phyloP scores from a whole-genome alignment of 2,888 invertebrate genomes.

The Apotomis betuletana region DNA sequence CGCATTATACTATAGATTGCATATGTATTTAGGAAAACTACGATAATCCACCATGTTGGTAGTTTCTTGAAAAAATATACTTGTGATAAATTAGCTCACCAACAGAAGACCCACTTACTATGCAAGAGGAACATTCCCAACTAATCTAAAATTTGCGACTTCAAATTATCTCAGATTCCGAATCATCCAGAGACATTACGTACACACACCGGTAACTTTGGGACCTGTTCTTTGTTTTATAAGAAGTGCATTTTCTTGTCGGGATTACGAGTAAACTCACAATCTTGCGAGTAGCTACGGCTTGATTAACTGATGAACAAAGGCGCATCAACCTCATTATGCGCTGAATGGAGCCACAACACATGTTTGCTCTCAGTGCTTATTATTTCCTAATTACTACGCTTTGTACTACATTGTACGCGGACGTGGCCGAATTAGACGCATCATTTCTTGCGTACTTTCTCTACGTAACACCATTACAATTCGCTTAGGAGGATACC shows the following conservation, averaged over 20 bases:
- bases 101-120: background rate
- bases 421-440: constrained; percentile 51
- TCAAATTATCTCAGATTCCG: too few relatives aligned
- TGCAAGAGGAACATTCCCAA: background rate
- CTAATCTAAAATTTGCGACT: too few relatives aligned
- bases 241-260: constrained; percentile 17
- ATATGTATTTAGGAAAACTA: background rate
- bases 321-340: constrained; percentile 44
- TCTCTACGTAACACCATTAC: constrained; percentile 54
- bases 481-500: constrained; percentile 46
- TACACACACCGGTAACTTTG: too few relatives aligned
- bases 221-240: background rate
- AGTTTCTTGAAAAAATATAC: too few relatives aligned
- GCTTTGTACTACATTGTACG: constrained; percentile 51
- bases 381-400: constrained; percentile 62
- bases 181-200: too few relatives aligned
- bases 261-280: constrained; percentile 14
- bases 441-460: constrained; percentile 60
- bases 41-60: too few relatives aligned
- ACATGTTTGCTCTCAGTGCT: constrained; percentile 51
- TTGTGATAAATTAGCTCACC: too few relatives aligned
- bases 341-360: constrained; percentile 46
- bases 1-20: background rate
- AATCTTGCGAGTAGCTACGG: constrained; percentile 28
- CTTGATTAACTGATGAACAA: constrained; percentile 37